Evolutionary conservation across 53 echinoderm and acorn worm species (phyloP).

Genomic region (Hippasteria phrygiana): DNA sequence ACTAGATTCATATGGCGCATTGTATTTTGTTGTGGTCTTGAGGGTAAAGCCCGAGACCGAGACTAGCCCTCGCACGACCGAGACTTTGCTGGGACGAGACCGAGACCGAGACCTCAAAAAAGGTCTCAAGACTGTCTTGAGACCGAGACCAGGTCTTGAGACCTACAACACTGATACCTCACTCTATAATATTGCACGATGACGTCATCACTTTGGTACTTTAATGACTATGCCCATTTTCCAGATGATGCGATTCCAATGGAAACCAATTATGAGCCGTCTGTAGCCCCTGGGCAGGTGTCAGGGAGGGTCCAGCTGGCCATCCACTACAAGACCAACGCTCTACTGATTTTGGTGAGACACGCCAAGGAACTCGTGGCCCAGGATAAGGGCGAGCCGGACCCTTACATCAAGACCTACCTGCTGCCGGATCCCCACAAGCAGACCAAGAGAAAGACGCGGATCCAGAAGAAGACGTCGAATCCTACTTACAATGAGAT

Average conservation of each 20-base stretch:
- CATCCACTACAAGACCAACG: conserved; percentile 86
- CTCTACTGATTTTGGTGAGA: conserved; percentile 90
- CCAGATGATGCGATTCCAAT: conserved; percentile 65
- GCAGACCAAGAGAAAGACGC: conserved; percentile 90
- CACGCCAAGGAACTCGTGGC: conserved; percentile 90
- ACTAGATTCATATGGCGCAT: no score
- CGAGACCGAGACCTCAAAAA: no score
- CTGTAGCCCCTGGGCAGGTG: conserved; percentile 73
- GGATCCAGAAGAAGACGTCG: conserved; percentile 86
- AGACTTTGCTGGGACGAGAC: no score
- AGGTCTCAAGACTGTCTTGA: no score
- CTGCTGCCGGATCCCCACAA: conserved; percentile 94
- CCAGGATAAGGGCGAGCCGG: conserved; percentile 79
- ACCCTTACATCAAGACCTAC: conserved; percentile 96
- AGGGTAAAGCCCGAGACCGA: no score
- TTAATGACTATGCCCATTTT: not conserved
- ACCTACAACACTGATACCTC: no score
- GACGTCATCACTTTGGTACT: no score
- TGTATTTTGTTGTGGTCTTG: no score
- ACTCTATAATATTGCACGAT: no score
- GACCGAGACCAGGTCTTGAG: no score
- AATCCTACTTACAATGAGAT: conserved; percentile 99
- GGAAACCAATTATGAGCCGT: conserved; percentile 2
- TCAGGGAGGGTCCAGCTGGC: conserved; percentile 94
- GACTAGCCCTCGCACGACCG: no score